Percentiles rank a stretch among this genome's conserved stretches.
Conservation (phyloP, 2,888 invertebrate species). For the Andrena fulva region DNA sequence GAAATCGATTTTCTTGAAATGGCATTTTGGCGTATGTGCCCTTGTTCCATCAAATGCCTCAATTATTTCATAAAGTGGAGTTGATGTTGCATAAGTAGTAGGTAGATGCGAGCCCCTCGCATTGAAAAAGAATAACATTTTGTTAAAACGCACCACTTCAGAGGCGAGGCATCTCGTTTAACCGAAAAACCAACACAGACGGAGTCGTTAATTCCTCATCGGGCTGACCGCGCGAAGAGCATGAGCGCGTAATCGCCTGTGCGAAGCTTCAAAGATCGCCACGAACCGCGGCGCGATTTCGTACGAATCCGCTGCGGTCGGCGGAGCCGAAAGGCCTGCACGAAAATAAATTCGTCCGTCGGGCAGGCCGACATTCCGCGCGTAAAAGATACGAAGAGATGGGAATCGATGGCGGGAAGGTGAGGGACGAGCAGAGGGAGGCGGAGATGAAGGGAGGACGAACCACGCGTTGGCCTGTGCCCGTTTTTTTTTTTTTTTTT, state of each 20-base stretch:
- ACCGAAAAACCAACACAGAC: conserved; percentile 29
- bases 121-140: neutral
- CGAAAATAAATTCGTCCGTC: conserved; percentile 62
- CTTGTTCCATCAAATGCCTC: no score
- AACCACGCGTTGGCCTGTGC: conserved; percentile 12
- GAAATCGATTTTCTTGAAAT: no score
- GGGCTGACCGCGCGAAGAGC: conserved; percentile 17
- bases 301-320: conserved; percentile 49
- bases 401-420: conserved; percentile 17
- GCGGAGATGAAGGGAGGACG: neutral
- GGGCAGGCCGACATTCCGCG: conserved; percentile 47
- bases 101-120: no score
- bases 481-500: neutral
- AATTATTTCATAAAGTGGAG: no score
- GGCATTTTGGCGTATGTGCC: no score
- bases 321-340: conserved; percentile 55
- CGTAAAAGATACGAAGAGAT: conserved; percentile 46
- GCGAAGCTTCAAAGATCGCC: conserved; percentile 37
- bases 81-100: no score
- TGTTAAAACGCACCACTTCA: neutral
- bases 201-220: conserved; percentile 51
- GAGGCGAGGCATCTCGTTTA: conserved; percentile 8
- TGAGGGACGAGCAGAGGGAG: neutral
- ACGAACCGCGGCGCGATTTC: conserved; percentile 48
- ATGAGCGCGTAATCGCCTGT: conserved; percentile 49